phyloP scores from a whole-genome alignment of 2,888 invertebrate genomes.

The Nematopogon swammerdamellus region DNA sequence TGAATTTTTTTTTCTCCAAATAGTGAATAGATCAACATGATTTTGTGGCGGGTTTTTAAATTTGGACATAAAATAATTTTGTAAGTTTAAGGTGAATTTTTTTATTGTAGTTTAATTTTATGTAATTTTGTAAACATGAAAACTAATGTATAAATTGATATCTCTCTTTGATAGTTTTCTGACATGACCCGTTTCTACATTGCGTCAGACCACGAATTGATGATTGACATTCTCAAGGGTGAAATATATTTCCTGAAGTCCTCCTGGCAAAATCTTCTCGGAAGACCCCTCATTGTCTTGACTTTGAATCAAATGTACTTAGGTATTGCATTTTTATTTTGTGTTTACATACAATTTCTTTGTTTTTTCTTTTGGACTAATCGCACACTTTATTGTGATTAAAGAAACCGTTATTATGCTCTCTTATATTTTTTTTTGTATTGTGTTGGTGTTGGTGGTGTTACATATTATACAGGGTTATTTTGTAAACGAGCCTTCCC shows the following conservation, averaged over 20 bases:
- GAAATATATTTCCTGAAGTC: constrained; percentile 98
- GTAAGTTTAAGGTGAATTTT: background rate
- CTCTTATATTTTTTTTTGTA: constrained; percentile 2
- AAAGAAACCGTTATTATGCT: constrained; percentile 7
- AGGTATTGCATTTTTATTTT: constrained; percentile 60
- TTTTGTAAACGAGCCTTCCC: no score
- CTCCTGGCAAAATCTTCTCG: constrained; percentile 97
- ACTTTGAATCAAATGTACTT: constrained; percentile 83
- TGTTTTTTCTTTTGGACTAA: constrained; percentile 4
- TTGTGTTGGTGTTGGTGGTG: no score
- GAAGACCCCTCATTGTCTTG: constrained; percentile 92
- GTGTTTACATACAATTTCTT: constrained; percentile 13
- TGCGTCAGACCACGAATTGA: constrained; percentile 95
- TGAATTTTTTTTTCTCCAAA: no score
- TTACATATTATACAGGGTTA: background rate
- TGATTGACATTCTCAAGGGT: constrained; percentile 96
- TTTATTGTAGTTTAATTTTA: background rate
- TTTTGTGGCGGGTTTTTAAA: no score
- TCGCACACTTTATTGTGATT: constrained; percentile 4
- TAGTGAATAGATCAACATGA: no score
- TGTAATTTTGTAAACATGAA: background rate
- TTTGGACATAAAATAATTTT: no score
- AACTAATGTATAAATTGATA: background rate
- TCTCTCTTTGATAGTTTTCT: constrained; percentile 74
- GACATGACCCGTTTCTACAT: constrained; percentile 98